Evolutionary conservation across 2,113 vertebrate species (phyloP), one percentile per base, ranked within the genome.

Genomic region (Labeo rohita): DNA sequence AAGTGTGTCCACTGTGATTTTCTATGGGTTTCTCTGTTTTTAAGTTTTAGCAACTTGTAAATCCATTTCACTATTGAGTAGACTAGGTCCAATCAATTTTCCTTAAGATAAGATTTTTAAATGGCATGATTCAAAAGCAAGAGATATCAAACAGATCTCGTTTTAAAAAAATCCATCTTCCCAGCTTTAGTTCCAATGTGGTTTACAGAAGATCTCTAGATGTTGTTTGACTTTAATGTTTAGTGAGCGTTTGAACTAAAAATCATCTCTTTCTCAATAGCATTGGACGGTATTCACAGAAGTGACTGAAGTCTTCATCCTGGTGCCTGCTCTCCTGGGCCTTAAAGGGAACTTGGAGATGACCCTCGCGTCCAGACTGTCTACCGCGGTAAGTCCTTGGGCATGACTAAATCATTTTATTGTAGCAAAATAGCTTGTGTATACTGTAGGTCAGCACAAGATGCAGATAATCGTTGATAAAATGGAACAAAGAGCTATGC

Each of bases 301-400:
- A 23, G 97, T 99, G 91, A 97, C 97, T 0, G 97, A 99, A 92
- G 97, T 99, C n/a, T 99, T 99, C 85, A 99, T 99, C 93, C 91
- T 99, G 39, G 98, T 99, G 2, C 98, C 98, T 52, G 98, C 98
- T 0, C 91, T 99, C 28, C 95, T 99, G 91, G 98, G 98, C 1
- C 96, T 99, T 66, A 99, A 99, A 92, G 98, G 98, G 59, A 99
- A 99, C 95, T 94, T 99, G 84, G 98, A 99, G 93, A 99, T 99
- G 98, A 99, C 98, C 0, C 93, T 99, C 91, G 98, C 98, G 0
- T 99, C 98, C 2, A 95, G 98, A 86, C 96, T 99, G 11, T 99
- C 98, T 16, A 99, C 98, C 18, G 97, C 98, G 90, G 98, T 99
- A 94, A 99, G 98, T 94, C 84, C 6, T 34, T 73, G 10, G 72